Evolutionary conservation across 2,113 vertebrate species (phyloP).

Genomic region (Picathartes gymnocephalus): DNA sequence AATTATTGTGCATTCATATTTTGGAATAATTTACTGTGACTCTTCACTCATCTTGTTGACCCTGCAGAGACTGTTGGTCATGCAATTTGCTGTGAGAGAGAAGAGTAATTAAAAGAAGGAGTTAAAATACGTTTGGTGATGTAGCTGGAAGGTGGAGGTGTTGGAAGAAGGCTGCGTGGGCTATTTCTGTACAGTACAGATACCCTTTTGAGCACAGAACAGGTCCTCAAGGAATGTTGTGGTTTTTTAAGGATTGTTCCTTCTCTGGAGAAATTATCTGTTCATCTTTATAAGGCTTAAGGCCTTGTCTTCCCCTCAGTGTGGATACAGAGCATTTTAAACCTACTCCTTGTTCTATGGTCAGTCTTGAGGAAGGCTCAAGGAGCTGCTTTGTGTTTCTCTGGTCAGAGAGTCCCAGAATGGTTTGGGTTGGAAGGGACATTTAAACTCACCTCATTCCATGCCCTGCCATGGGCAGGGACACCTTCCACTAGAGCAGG

Average conservation of each 20-base stretch:
- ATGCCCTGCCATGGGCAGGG: neutral
- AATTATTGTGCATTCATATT: neutral
- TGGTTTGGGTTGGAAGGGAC: neutral
- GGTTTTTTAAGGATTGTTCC: neutral
- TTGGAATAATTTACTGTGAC: neutral
- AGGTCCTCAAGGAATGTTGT: neutral
- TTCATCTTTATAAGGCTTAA: neutral
- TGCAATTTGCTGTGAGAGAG: neutral
- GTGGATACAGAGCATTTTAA: neutral
- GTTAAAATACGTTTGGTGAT: neutral
- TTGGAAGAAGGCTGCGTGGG: neutral
- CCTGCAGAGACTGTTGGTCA: neutral
- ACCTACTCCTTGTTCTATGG: rapidly evolving
- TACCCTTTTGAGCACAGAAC: neutral
- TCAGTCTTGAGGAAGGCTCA: neutral
- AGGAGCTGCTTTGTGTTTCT: neutral
- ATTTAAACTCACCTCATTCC: neutral
- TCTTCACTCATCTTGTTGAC: neutral
- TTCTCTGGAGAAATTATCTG: neutral
- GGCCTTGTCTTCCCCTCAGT: neutral
- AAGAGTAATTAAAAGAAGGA: neutral
- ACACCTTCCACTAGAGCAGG: neutral
- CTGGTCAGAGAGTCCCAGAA: neutral
- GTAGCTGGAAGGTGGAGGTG: neutral
- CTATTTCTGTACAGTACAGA: neutral